Evolutionary conservation across 2,888 invertebrate genomes (phyloP).

Genomic region (Agonum fuliginosum): DNA sequence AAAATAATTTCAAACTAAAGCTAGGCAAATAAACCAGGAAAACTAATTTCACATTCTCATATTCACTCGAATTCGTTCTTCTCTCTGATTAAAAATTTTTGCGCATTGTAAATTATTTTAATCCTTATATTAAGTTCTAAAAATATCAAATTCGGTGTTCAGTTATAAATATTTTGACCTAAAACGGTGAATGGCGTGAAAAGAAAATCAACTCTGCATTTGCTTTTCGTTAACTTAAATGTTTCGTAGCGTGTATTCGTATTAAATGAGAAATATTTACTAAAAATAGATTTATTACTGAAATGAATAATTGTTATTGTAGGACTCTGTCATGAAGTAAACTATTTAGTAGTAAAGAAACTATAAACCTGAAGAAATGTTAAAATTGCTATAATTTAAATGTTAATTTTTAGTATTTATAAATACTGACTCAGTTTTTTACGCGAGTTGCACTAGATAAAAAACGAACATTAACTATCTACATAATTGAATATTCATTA

Average conservation of each 20-base stretch:
- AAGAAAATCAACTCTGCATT: not conserved
- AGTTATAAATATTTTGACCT: constrained; percentile 14
- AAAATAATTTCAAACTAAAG: too few species aligned
- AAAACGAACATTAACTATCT: not conserved
- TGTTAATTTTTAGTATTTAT: not conserved
- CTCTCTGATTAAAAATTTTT: not conserved
- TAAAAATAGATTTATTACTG: constrained; percentile 35
- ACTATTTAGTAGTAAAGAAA: not conserved
- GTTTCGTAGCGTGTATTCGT: constrained; percentile 1
- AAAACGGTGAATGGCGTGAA: constrained; percentile 11
- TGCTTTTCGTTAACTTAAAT: not conserved
- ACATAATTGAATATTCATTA: too few species aligned
- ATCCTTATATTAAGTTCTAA: not conserved
- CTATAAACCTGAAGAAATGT: too few species aligned
- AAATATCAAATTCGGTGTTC: constrained; percentile 1
- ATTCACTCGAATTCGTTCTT: too few species aligned
- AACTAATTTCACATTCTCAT: too few species aligned
- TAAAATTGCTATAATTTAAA: too few species aligned
- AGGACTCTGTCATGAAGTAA: not conserved
- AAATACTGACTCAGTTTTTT: too few species aligned
- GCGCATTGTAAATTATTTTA: not conserved
- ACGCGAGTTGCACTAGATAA: not conserved
- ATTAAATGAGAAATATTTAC: constrained; percentile 23
- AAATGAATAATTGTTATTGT: constrained; percentile 18
- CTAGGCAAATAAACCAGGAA: too few species aligned